A percentile compares a stretch with the other conserved stretches of the same genome.
Evolutionary conservation across 2,113 vertebrate genomes (phyloP).

Genomic region (Thinocorus orbignyianus): DNA sequence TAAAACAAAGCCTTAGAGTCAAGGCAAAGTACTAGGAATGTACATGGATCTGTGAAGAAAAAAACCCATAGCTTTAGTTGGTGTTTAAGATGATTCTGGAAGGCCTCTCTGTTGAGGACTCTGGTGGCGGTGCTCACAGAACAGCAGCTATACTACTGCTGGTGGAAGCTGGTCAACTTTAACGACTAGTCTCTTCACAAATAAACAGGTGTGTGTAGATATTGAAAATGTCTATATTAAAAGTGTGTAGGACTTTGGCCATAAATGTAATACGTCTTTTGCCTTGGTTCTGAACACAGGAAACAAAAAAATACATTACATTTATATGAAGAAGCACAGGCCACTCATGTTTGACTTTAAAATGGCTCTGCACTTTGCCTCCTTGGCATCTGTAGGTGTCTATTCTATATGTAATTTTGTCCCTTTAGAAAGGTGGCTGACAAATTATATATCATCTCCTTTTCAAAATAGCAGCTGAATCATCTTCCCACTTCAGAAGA

Average conservation of each 20-base stretch:
- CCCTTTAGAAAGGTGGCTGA: neutral
- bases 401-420: neutral
- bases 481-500: neutral
- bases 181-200: neutral
- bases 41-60: neutral
- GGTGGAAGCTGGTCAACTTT: neutral
- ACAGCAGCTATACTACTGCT: neutral
- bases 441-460: neutral
- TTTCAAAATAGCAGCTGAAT: neutral
- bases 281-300: neutral
- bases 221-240: too few relatives aligned
- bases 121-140: neutral
- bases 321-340: neutral
- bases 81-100: neutral
- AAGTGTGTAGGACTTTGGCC: neutral
- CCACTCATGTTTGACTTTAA: neutral
- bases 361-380: neutral
- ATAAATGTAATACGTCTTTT: neutral
- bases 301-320: neutral
- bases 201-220: neutral
- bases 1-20: neutral
- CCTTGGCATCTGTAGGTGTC: neutral
- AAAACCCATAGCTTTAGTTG: neutral
- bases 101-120: accelerated
- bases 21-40: neutral